phyloP scores from a whole-genome alignment of 2,888 invertebrate genomes.

The Pandemis heparana region DNA sequence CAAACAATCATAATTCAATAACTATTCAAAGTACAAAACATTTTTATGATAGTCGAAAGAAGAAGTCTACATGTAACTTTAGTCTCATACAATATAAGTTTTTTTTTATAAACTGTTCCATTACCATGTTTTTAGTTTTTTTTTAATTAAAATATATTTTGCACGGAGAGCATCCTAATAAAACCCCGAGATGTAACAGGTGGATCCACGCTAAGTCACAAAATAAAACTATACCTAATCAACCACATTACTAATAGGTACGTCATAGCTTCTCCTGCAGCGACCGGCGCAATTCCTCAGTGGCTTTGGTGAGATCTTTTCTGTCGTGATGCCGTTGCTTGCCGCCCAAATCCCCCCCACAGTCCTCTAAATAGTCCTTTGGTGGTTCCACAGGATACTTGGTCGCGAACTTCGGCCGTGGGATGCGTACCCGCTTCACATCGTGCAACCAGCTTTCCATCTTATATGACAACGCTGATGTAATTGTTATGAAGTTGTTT shows the following conservation, averaged over 20 bases:
- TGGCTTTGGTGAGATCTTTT: slow-evolving; percentile 88
- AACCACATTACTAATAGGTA: slow-evolving; percentile 48
- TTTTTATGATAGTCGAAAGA: neutral
- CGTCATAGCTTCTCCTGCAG: slow-evolving; percentile 91
- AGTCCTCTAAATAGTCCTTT: slow-evolving; percentile 91
- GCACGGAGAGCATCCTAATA: neutral
- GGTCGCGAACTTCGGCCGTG: slow-evolving; percentile 92
- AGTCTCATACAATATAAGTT: neutral
- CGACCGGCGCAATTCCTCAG: slow-evolving; percentile 91
- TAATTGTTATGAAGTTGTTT: slow-evolving; percentile 27
- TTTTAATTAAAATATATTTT: neutral
- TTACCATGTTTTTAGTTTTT: neutral
- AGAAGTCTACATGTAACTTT: neutral
- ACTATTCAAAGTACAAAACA: neutral
- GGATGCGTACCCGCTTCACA: slow-evolving; percentile 93
- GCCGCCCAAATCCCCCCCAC: slow-evolving; percentile 83
- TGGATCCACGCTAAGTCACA: slow-evolving; percentile 14
- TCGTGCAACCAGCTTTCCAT: slow-evolving; percentile 95
- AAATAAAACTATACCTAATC: slow-evolving; percentile 24
- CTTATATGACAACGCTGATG: slow-evolving; percentile 45
- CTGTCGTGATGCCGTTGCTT: slow-evolving; percentile 79
- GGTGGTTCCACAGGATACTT: slow-evolving; percentile 90
- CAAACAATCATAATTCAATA: neutral
- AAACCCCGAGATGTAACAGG: slow-evolving; percentile 5
- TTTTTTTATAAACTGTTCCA: too few relatives aligned